Evolutionary conservation across 92 coral and sea anemone species (phyloP), one percentile per base, ranked within the genome.

Genomic region (Siderastrea radians): DNA sequence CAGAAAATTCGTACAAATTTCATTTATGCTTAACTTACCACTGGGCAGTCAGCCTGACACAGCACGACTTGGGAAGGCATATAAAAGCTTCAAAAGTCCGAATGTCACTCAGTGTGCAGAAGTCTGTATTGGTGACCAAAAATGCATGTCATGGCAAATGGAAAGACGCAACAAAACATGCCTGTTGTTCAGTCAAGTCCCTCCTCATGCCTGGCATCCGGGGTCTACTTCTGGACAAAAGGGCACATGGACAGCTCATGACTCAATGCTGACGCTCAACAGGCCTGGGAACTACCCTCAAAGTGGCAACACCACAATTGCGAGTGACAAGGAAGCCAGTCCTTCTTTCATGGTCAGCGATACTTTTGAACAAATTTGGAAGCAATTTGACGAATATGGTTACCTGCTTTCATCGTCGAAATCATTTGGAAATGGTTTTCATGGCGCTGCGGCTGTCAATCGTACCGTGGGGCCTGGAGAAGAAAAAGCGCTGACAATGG

Each of bases 71-170:
- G 83, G 83, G 48, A 45, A 77, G 38, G 51, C 76, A 6, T n/a
- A 43, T 10, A 58, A 54, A 17, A 45, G 26, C 67, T 66, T 51
- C 2, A 44, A 38, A 52, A 44, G 12, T 53, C 6, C 9, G 19
- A 74, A 74, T 54, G 6, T 38, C 17, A 48, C 61, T 48, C 19
- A 49, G 53, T 85, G 89, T n/a, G 8, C 77, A 13, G 43, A 10
- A 5, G 38, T 44, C 2, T 85, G 89, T 67, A 9, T 0, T 12
- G 19, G 2, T 43, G 84, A 66, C 38, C 68, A 12, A 3, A 46
- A 77, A 57, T 85, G 89, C 49, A 43, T 85, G 57, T 76, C 89
- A 54, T 85, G 89, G 89, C 89, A 85, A 75, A 11, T 75, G 47
- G 84, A 76, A 52, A 49, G 46, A 52, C 3, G 46, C 12, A 85